These are phyloP conservation scores for Drosophila albomicans DNA, from an alignment of 1,140 invertebrate species.

Conservation along the genomic window DNA sequence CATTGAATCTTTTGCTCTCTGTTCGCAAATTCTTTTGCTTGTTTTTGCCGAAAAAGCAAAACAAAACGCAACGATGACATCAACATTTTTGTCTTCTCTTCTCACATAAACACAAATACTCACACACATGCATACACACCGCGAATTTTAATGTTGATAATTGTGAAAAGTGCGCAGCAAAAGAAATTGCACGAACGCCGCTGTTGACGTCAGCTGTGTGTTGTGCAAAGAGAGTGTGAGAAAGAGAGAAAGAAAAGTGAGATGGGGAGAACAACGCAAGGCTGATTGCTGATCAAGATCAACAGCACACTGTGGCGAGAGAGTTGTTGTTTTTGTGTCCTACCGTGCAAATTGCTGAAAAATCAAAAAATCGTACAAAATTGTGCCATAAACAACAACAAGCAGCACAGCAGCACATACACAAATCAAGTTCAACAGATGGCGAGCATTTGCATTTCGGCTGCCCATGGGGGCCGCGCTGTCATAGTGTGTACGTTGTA, in stretches of 20 bases:
- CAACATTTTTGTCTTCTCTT: slow-evolving; percentile 59
- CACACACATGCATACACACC: slow-evolving; percentile 19
- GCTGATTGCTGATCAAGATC: slow-evolving; percentile 30
- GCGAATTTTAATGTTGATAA: slow-evolving; percentile 63
- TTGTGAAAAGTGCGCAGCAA: slow-evolving; percentile 69
- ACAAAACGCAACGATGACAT: slow-evolving; percentile 72
- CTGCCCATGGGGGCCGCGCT: slow-evolving; percentile 27
- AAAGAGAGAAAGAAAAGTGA: slow-evolving; percentile 15
- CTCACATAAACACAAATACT: slow-evolving; percentile 21
- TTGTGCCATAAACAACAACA: slow-evolving; percentile 48
- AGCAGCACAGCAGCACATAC: background rate
- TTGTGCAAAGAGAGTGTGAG: slow-evolving; percentile 22
- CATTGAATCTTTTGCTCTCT: slow-evolving; percentile 2
- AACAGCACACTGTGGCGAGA: slow-evolving; percentile 30
- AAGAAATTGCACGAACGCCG: slow-evolving; percentile 65
- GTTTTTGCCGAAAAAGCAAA: slow-evolving; percentile 38
- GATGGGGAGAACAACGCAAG: slow-evolving; percentile 11
- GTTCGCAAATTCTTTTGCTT: slow-evolving; percentile 16
- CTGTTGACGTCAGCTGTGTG: slow-evolving; percentile 52
- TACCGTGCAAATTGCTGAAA: slow-evolving; percentile 46
- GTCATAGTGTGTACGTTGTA: background rate
- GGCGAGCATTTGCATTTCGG: slow-evolving; percentile 59
- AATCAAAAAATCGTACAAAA: slow-evolving; percentile 32
- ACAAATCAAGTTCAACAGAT: slow-evolving; percentile 70
- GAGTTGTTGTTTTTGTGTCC: slow-evolving; percentile 26